Percentiles rank a stretch among this genome's conserved stretches.
These are phyloP conservation scores for Callipepla californica DNA, from an alignment of 2,113 vertebrate species.

Conservation along the genomic window DNA sequence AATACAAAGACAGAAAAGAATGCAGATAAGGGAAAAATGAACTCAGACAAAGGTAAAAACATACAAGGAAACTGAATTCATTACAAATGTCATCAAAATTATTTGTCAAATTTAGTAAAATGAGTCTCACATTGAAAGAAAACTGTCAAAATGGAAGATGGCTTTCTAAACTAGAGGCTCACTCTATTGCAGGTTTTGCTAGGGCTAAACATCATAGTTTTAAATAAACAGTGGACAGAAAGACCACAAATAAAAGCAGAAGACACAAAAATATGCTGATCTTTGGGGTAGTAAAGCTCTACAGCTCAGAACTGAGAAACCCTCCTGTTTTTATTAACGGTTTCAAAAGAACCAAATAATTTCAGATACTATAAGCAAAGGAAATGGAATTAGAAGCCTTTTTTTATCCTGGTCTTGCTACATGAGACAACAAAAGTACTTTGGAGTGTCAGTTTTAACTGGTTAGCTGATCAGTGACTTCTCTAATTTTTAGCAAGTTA, in stretches of 20 bases:
- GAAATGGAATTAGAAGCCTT: background rate
- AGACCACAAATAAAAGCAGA: slow-evolving; percentile 26
- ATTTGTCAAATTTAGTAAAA: background rate
- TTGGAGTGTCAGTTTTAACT: background rate
- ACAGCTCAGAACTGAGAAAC: background rate
- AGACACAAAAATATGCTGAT: slow-evolving; percentile 8
- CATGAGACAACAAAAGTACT: background rate
- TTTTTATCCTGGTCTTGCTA: background rate
- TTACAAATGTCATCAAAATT: background rate
- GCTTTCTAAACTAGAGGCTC: background rate
- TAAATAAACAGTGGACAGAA: slow-evolving; percentile 9
- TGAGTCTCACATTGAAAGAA: background rate
- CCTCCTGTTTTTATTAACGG: background rate
- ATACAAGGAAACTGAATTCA: background rate
- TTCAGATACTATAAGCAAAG: background rate
- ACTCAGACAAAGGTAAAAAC: slow-evolving; percentile 19
- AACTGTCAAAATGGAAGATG: background rate
- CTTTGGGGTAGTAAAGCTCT: background rate
- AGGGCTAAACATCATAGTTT: background rate
- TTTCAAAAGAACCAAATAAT: background rate
- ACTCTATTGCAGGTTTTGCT: background rate
- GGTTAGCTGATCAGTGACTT: background rate
- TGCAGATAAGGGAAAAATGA: background rate
- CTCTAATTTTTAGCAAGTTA: background rate
- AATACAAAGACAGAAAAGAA: background rate